Conservation (phyloP, 1,140 invertebrate species). For the Phocides pigmalion region DNA sequence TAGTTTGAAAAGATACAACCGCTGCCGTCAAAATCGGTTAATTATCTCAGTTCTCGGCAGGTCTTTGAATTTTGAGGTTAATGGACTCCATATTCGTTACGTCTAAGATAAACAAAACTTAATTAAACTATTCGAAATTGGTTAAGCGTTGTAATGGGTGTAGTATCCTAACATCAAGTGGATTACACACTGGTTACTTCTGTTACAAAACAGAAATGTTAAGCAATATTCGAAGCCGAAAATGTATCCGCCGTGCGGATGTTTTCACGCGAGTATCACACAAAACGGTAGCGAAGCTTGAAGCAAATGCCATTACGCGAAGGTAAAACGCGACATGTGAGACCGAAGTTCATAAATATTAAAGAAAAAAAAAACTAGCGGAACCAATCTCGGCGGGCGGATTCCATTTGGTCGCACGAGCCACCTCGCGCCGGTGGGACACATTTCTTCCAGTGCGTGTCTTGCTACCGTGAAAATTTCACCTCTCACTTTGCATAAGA, state of each 20-base stretch:
- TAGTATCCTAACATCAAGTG: too few relatives aligned
- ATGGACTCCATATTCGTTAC: too few relatives aligned
- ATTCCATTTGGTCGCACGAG: conserved; percentile 61
- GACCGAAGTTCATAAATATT: conserved; percentile 76
- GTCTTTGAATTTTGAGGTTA: too few relatives aligned
- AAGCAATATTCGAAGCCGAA: conserved; percentile 29
- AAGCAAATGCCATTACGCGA: conserved; percentile 69
- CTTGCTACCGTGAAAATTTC: conserved; percentile 61
- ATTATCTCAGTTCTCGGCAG: too few relatives aligned
- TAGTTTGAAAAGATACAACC: too few relatives aligned
- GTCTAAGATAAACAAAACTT: too few relatives aligned
- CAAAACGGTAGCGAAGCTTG: conserved; percentile 58
- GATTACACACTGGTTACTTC: not conserved
- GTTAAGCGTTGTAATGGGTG: too few relatives aligned
- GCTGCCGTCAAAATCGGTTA: too few relatives aligned
- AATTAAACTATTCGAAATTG: too few relatives aligned
- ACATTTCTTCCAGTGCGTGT: conserved; percentile 66
- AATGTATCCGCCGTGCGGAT: conserved; percentile 26
- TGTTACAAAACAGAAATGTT: too few relatives aligned
- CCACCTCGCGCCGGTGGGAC: conserved; percentile 62
- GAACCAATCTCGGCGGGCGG: conserved; percentile 68
- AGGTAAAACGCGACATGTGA: conserved; percentile 67
- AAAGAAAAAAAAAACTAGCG: conserved; percentile 67
- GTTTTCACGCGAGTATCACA: conserved; percentile 59
- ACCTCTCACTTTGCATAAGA: conserved; percentile 68